A percentile compares a stretch with the other conserved stretches of the same genome.
These are phyloP conservation scores for Lacanobia oleracea DNA, from an alignment of 2,888 invertebrate species.

Conservation along the genomic window DNA sequence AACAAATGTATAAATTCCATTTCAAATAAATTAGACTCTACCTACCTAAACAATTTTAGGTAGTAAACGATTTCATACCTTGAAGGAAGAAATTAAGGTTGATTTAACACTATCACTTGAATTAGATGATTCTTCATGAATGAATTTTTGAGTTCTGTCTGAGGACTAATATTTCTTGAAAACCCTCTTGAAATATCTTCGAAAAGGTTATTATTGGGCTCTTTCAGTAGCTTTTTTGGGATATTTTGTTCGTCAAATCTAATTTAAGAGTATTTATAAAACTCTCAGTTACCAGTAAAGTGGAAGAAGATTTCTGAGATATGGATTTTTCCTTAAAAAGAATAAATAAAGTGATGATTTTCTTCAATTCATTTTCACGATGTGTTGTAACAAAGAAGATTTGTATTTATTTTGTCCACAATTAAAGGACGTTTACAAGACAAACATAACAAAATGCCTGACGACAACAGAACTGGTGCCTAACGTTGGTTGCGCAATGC, in stretches of 20 bases:
- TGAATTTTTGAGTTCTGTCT: conserved; percentile 17
- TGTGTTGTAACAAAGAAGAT: background rate
- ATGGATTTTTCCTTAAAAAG: background rate
- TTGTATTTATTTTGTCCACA: too few species aligned
- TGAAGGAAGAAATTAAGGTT: fast-evolving
- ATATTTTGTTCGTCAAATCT: background rate
- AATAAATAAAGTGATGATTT: background rate
- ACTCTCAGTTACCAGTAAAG: conserved; percentile 5
- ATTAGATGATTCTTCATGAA: conserved; percentile 36
- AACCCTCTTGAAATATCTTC: conserved; percentile 16
- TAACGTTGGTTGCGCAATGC: too few species aligned
- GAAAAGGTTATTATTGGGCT: conserved; percentile 14
- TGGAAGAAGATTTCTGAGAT: background rate
- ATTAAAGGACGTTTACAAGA: too few species aligned
- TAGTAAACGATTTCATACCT: background rate
- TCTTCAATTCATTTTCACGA: background rate
- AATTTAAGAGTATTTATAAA: background rate
- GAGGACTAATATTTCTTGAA: conserved; percentile 18
- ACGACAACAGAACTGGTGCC: too few species aligned
- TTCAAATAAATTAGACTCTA: conserved; percentile 11
- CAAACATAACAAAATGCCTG: too few species aligned
- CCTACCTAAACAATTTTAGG: background rate
- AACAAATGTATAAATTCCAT: conserved; percentile 31
- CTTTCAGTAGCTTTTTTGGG: background rate
- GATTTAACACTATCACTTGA: background rate